These are phyloP conservation scores for Haliclona indistincta DNA, from an alignment of 37 sponge, comb jelly and placozoan species.

Conservation along the genomic window DNA sequence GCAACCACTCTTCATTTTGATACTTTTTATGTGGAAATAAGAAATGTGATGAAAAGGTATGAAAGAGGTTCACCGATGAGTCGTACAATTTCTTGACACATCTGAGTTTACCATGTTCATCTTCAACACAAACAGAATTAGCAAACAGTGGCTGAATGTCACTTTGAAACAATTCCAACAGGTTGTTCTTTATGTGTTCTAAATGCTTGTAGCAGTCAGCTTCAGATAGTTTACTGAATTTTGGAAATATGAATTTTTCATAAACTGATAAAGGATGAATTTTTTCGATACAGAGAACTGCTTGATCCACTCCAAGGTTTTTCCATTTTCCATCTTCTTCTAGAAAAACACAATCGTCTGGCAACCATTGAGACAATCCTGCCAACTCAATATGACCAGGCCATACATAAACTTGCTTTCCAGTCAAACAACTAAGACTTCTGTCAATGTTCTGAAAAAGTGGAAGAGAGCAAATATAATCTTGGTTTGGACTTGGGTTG, in stretches of 20 bases:
- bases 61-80: neutral
- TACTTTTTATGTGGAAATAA: conserved; percentile 6
- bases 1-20: conserved; percentile 8
- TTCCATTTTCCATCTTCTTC: neutral
- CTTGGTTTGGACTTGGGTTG: neutral
- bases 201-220: conserved; percentile 1
- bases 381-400: neutral
- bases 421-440: neutral
- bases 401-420: conserved; percentile 15
- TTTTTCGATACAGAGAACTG: neutral
- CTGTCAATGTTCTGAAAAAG: conserved; percentile 6
- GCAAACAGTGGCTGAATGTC: neutral
- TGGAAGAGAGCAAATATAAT: neutral
- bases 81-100: conserved; percentile 17
- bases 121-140: neutral
- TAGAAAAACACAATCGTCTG: conserved; percentile 4
- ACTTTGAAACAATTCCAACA: neutral
- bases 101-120: neutral
- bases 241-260: conserved; percentile 9
- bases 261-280: neutral
- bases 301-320: neutral
- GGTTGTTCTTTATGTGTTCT: neutral
- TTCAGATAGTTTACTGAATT: neutral
- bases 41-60: neutral
- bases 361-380: neutral